These are phyloP conservation scores for Peromyscus polionotus DNA, from an alignment of 2,113 vertebrate species.

Conservation along the genomic window DNA sequence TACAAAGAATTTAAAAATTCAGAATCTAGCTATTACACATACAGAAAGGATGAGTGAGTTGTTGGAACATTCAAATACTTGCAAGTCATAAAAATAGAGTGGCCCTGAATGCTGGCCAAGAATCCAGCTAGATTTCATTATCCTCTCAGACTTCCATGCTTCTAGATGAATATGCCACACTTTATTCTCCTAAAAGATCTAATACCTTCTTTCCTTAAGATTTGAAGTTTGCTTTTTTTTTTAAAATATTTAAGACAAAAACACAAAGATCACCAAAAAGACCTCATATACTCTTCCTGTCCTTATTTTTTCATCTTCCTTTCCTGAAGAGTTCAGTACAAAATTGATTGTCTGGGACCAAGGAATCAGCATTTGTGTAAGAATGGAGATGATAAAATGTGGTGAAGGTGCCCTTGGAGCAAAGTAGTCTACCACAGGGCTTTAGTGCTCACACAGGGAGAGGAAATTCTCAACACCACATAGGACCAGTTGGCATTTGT, in stretches of 20 bases:
- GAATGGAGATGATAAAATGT: background rate
- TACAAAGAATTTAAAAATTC: conserved; percentile 12
- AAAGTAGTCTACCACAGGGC: accelerated
- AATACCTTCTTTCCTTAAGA: background rate
- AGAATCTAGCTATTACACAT: conserved; percentile 4
- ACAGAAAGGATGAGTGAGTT: background rate
- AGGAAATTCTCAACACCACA: background rate
- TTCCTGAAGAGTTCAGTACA: background rate
- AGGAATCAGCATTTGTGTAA: background rate
- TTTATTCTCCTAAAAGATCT: background rate
- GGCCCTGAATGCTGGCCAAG: background rate
- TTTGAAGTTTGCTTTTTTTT: background rate
- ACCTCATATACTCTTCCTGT: background rate
- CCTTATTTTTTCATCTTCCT: background rate
- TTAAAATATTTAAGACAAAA: conserved; percentile 20
- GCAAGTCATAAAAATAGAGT: conserved; percentile 14
- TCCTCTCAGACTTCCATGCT: background rate
- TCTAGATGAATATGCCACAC: background rate
- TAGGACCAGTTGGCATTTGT: background rate
- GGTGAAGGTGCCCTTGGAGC: background rate
- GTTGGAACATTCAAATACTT: conserved; percentile 26
- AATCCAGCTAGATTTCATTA: background rate
- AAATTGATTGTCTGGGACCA: background rate
- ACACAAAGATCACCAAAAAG: conserved; percentile 15
- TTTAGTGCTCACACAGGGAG: background rate